Evolutionary conservation across 1,140 invertebrate genomes (phyloP), one percentile per base, ranked within the genome.

Genomic region (Fopius arisanus): DNA sequence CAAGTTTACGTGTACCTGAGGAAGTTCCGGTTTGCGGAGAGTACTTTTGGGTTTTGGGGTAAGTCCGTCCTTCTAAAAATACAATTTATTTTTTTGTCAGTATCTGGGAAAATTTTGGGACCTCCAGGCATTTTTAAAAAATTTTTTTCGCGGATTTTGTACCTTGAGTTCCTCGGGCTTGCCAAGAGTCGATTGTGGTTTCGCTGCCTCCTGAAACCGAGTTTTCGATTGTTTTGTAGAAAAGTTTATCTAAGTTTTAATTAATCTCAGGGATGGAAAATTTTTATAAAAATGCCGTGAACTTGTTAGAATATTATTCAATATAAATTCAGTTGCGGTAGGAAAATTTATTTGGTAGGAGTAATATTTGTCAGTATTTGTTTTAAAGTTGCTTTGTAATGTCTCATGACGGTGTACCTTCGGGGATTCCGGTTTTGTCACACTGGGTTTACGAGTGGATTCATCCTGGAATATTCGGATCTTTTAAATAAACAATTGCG

Each of bases 161-260:
- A 85, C 83, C 81, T 84, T 82, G 16, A 75, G 37, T 77, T 85
- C 77, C 63, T 81, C 76, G 54, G 80, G 76, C 80, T 86, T 86
- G 43, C 75, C 78, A 69, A 70, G 72, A 67, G 76, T 81, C 5
- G 72, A 0, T 63, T 78, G 75, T 12, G 77, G 74, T 80, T 84
- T 84, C 0, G 77, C 67, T 79, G 78, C 78, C 62, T 73, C 67
- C 67, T 78, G 51, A 78, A 80, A 70, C 33, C 70, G 65, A 23
- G 59, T 41, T 67, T 67, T 72, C 10, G 41, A 51, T 75, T n/a
- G n/a, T 63, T 74, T 31, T 75, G 37, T 69, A 12, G 67, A n/a
- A n/a, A n/a, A n/a, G n/a, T n/a, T n/a, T n/a, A n/a, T n/a, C n/a
- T n/a, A n/a, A n/a, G n/a, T n/a, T n/a, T n/a, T n/a, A n/a, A n/a